Evolutionary conservation across 2,113 vertebrate genomes (phyloP).

Genomic region (Brachyhypopomus gauderio): DNA sequence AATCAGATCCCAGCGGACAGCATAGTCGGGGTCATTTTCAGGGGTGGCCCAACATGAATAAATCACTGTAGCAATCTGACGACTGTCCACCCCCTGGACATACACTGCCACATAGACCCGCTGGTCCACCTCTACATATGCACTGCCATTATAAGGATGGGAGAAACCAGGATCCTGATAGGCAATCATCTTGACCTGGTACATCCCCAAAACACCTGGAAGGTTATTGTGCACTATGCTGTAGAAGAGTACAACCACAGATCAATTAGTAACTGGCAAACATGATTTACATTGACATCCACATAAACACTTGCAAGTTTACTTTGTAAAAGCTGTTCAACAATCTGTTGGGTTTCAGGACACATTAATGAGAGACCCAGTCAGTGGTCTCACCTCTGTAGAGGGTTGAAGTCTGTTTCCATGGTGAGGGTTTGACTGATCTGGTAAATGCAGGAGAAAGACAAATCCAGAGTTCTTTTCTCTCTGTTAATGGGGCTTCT

Average conservation of each 20-base stretch:
- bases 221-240: constrained; percentile 63
- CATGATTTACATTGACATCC: too few species aligned
- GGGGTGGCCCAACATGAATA: constrained; percentile 73
- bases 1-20: constrained; percentile 68
- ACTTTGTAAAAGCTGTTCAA: too few species aligned
- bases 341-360: too few species aligned
- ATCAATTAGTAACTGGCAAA: not conserved
- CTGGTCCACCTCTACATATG: constrained; percentile 58
- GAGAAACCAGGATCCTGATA: constrained; percentile 62
- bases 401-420: constrained; percentile 9
- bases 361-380: too few species aligned
- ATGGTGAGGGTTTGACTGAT: constrained; percentile 24
- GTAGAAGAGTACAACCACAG: not conserved
- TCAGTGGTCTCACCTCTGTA: not conserved
- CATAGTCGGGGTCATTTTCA: constrained; percentile 36
- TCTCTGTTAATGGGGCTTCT: constrained; percentile 18
- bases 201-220: constrained; percentile 56
- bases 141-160: constrained; percentile 39
- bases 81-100: constrained; percentile 62
- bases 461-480: constrained; percentile 7
- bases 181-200: constrained; percentile 61
- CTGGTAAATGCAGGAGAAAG: constrained; percentile 36
- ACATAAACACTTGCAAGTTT: too few species aligned
- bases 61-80: constrained; percentile 62
- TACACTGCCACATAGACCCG: constrained; percentile 62